Base-by-base conservation (phyloP, 2,113 vertebrate genomes). In the Centropus unirufus region DNA sequence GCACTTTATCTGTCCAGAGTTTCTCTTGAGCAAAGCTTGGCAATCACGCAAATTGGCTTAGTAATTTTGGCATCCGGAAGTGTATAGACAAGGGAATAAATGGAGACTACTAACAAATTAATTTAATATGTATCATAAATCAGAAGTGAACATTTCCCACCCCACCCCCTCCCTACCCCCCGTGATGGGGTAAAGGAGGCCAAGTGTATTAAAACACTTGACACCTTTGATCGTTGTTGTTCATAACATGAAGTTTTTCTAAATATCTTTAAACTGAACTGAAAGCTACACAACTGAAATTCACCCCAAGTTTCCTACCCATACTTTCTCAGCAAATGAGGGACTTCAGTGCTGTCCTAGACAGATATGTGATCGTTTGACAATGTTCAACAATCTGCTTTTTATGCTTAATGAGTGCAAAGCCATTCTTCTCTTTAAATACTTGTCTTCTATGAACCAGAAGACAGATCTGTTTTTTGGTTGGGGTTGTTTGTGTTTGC, bases 51-150 rank as follows among this genome's bases (percentile, higher is more conserved):
- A 93, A 94, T 96, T 96, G 95, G 95, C 92, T 96, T 93, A 69
- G 93, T 92, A 87, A 87, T 89, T 96, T 93, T 78, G 95, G 91
- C 96, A 93, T 93, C 62, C 0, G 1, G 66, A 91, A 77, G 29
- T 63, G 75, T 75, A 89, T 19, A 77, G 91, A 84, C 78, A 91
- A 62, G 91, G 81, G 74, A 93, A 92, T 94, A 87, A 87, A 92
- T 85, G 59, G 84, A 92, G 80, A 83, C 51, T 54, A 57, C 57
- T 66, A 91, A 63, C 32, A 89, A 93, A 64, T 26, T 94, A 73
- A 59, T 97, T 95, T 96, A 89, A 96, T 40, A 76, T 73, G 83
- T 83, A 46, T 94, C 73, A 89, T 91, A 96, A 95, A 95, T 90
- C 87, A 91, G 68, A 73, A 94, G 29, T 68, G 78, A 87, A 93